phyloP scores from a whole-genome alignment of 2,888 invertebrate genomes.

The Acanthacorydalis orientalis region DNA sequence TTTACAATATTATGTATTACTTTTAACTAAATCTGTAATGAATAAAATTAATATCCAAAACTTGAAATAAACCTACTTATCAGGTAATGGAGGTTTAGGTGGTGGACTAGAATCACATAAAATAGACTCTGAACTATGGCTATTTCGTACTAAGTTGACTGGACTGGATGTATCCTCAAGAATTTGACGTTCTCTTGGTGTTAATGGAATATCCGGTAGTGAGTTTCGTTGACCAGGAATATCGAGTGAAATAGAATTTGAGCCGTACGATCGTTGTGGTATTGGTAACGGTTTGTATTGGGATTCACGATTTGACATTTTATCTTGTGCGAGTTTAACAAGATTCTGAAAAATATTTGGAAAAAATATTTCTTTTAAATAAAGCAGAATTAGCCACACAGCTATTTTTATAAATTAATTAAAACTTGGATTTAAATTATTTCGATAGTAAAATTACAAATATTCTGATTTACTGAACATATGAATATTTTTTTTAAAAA shows the following conservation, averaged over 20 bases:
- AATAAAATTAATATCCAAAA: not conserved
- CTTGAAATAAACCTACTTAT: constrained; percentile 32
- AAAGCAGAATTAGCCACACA: no score
- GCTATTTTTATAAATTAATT: no score
- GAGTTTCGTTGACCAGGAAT: constrained; percentile 45
- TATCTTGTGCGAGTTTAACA: constrained; percentile 65
- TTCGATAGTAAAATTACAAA: no score
- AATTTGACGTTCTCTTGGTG: constrained; percentile 57
- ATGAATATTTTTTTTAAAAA: no score
- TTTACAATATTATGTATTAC: no score
- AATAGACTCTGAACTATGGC: constrained; percentile 70
- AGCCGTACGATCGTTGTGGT: constrained; percentile 26
- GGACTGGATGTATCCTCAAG: constrained; percentile 36
- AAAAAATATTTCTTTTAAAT: not conserved
- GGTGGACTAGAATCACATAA: constrained; percentile 53
- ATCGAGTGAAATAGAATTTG: constrained; percentile 23
- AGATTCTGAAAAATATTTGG: constrained; percentile 35
- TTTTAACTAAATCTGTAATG: not conserved
- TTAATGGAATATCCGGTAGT: constrained; percentile 64
- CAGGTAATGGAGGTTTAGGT: constrained; percentile 79
- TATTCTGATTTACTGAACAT: no score
- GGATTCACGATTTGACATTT: constrained; percentile 30
- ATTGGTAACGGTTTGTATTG: constrained; percentile 19
- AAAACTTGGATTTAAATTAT: no score
- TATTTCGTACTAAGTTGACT: constrained; percentile 44